These are phyloP conservation scores for Syrista parreyssii DNA, from an alignment of 2,888 invertebrate genomes.

Conservation along the genomic window DNA sequence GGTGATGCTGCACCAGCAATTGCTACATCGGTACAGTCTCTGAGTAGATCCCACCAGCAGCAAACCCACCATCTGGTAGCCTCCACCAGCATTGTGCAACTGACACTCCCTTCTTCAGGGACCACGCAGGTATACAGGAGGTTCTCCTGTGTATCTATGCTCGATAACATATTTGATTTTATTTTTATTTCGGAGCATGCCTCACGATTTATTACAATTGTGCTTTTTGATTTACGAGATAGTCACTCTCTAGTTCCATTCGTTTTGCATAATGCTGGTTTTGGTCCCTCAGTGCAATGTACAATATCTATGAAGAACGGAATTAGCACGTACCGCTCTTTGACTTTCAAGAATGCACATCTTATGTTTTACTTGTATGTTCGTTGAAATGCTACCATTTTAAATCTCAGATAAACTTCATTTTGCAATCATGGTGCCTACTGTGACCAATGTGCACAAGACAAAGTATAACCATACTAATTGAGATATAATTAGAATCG, in stretches of 20 bases:
- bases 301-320: neutral
- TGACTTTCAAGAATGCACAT: neutral
- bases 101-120: constrained; percentile 74
- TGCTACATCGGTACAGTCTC: constrained; percentile 70
- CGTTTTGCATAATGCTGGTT: constrained; percentile 62
- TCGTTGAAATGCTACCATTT: neutral
- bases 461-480: neutral
- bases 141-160: constrained; percentile 28
- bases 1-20: constrained; percentile 68
- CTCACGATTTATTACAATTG: neutral
- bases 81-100: constrained; percentile 86
- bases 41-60: constrained; percentile 65
- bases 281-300: constrained; percentile 18
- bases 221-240: neutral
- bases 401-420: neutral
- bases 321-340: neutral
- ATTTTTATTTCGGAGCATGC: neutral
- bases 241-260: neutral
- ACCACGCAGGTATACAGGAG: constrained; percentile 63
- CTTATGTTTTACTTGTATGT: neutral
- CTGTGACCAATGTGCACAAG: neutral
- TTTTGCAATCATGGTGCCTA: neutral
- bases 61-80: constrained; percentile 69
- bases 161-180: constrained; percentile 2
- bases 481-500: neutral